Conservation (phyloP, 2,113 vertebrate species). For the Calyptomena viridis region DNA sequence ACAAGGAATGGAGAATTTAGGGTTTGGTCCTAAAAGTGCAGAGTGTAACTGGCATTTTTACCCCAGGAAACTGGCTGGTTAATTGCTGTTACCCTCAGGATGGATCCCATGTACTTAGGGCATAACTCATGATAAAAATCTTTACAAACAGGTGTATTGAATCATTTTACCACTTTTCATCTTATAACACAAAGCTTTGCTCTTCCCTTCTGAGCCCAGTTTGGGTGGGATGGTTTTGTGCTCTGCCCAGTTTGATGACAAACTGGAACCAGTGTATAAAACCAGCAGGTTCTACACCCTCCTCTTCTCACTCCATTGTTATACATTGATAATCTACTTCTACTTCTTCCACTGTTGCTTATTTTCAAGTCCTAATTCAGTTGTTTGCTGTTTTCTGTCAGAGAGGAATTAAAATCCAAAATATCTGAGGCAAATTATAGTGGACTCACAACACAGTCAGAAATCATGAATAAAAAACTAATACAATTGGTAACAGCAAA, state of each 20-base stretch:
- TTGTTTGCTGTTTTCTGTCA: neutral
- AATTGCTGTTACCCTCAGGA: neutral
- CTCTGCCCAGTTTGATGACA: neutral
- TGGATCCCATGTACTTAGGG: neutral
- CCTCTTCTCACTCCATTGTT: neutral
- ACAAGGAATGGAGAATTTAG: neutral
- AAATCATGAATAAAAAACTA: neutral
- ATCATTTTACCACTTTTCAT: neutral
- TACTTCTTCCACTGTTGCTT: neutral
- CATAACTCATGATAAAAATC: accelerated
- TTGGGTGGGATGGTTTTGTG: neutral
- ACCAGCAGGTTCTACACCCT: neutral
- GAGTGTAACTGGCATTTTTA: neutral
- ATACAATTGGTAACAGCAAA: neutral
- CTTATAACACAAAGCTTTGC: neutral
- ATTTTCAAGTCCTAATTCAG: neutral
- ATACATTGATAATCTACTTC: neutral
- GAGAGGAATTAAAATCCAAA: neutral
- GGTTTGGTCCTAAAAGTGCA: neutral
- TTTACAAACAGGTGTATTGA: neutral
- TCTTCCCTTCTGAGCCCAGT: neutral
- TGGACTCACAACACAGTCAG: neutral
- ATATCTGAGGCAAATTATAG: neutral
- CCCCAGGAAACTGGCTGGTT: neutral
- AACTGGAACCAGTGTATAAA: neutral